Base-by-base conservation (phyloP, 1,140 invertebrate genomes). In the Ericerus pela region DNA sequence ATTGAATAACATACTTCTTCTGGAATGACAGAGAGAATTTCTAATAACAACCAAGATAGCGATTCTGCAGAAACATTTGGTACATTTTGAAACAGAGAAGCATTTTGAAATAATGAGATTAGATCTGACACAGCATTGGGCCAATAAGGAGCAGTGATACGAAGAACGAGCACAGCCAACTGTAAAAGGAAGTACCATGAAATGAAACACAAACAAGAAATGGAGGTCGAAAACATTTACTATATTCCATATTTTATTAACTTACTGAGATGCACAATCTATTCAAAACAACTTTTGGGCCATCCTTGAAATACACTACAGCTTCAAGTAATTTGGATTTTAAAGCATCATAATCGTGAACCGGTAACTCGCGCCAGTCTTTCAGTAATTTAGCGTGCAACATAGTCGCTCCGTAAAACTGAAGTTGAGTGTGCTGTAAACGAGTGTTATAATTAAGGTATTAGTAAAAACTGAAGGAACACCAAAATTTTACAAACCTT, bases 341-440 rank as follows among this genome's bases (percentile, higher is more conserved):
- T 1, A 94, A 69, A 60, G 74, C 75, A 60, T 79, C 75, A 68
- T 86, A 82, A 61, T 86, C 82, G 52, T 82, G 79, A 47, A 73
- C 67, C 22, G 88, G 87, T 33, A 94, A 75, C 73, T 92, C 86
- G 64, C 78, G 72, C 86, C 85, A 94, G 65, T 80, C 80, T 66
- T 85, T 83, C 59, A 86, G 79, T 33, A 94, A 78, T 71, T 94
- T 94, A 0, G 79, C 76, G 64, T 93, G 84, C 28, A 94, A 68
- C 47, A 86, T 89, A 51, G 82, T 87, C 8, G 90, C 88, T 55
- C 83, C 91, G 77, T 89, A 95, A 72, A 90, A 94, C 69, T 92
- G 88, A 2, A 90, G 81, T 73, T 93, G 88, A 54, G 79, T 77
- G 37, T 77, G 72, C 87, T 93, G 66, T 52, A 75, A 59, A 59